Conservation (phyloP, 2,113 vertebrate species). For the Cyrtonyx montezumae region DNA sequence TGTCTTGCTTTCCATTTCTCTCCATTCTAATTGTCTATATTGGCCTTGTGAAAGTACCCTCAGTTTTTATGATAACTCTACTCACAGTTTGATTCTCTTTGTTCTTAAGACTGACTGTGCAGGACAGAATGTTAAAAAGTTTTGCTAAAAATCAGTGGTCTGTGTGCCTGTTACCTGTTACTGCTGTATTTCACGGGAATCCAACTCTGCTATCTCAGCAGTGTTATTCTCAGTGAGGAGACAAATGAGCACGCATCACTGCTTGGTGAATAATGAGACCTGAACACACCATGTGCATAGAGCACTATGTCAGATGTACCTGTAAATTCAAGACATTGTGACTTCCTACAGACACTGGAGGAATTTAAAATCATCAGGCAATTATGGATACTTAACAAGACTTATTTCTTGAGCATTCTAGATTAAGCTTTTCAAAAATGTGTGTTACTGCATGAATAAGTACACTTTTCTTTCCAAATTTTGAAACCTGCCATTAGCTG, state of each 20-base stretch:
- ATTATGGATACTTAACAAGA: background rate
- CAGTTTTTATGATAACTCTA: background rate
- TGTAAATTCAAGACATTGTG: background rate
- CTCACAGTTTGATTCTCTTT: background rate
- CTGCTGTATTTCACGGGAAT: background rate
- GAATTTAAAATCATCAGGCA: background rate
- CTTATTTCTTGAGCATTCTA: background rate
- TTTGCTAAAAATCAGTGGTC: background rate
- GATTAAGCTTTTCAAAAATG: background rate
- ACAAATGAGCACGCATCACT: background rate
- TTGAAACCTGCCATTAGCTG: background rate
- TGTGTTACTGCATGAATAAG: background rate
- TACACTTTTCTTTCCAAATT: background rate
- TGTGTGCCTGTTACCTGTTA: background rate
- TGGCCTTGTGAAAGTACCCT: background rate
- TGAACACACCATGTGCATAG: background rate
- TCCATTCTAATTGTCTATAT: background rate
- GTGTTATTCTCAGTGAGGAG: background rate
- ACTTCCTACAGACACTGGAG: background rate
- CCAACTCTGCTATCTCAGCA: background rate
- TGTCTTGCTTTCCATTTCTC: background rate
- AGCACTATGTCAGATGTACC: background rate
- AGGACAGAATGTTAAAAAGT: background rate
- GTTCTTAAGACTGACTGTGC: background rate
- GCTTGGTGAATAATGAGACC: background rate